Conservation (phyloP, 2,797 vertebrate species). For the Xenops minutus region DNA sequence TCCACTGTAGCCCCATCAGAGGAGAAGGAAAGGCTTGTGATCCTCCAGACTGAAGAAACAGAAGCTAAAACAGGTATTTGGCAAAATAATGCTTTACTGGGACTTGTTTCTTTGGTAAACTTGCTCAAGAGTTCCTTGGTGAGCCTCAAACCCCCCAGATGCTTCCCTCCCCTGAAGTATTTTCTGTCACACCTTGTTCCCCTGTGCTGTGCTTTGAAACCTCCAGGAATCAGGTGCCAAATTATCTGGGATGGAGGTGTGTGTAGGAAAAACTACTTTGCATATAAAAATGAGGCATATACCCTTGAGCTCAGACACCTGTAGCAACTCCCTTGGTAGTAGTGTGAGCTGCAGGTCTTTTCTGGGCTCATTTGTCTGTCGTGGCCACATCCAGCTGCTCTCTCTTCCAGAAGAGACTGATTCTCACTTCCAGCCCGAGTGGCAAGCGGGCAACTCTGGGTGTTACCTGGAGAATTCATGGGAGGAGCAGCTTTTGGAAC, state of each 20-base stretch:
- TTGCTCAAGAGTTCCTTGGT: not conserved
- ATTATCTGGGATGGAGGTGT: not conserved
- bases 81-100: not conserved
- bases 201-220: not conserved
- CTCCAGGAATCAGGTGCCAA: not conserved
- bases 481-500: slow-evolving; percentile 90
- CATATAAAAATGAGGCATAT: not conserved
- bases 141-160: not conserved
- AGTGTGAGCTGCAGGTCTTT: not conserved
- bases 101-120: not conserved
- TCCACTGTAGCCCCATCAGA: slow-evolving; percentile 77
- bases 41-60: slow-evolving; percentile 74
- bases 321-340: not conserved
- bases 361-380: not conserved
- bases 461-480: slow-evolving; percentile 74
- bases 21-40: slow-evolving; percentile 79
- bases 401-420: slow-evolving; percentile 78
- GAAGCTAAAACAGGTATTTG: slow-evolving; percentile 75
- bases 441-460: slow-evolving; percentile 71
- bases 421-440: slow-evolving; percentile 63
- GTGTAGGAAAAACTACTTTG: not conserved
- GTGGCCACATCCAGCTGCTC: not conserved
- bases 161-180: not conserved
- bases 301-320: not conserved
- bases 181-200: not conserved